A percentile compares a stretch with the other conserved stretches of the same genome.
Evolutionary conservation across 2,113 vertebrate species (phyloP).

Genomic region (Leucosticte australis): DNA sequence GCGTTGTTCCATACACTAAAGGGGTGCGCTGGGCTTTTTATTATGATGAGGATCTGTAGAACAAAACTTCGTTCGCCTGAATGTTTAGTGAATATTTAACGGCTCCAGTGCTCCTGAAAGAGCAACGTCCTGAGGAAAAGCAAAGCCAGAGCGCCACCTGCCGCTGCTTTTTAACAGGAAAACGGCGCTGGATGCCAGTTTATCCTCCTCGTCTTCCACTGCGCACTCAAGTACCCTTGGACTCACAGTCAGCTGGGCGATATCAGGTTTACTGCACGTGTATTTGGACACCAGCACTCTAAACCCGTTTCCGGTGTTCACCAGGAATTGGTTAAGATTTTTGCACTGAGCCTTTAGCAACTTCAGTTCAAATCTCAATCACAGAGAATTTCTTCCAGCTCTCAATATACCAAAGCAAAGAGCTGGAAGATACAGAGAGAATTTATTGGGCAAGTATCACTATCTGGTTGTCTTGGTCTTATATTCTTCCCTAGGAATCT

Average conservation of each 20-base stretch:
- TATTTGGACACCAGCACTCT: background rate
- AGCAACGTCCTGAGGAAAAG: background rate
- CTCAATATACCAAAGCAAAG: background rate
- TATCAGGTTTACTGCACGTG: accelerated
- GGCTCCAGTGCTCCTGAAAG: background rate
- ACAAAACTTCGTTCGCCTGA: background rate
- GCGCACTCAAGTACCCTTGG: accelerated
- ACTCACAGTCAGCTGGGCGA: background rate
- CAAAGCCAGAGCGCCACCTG: slow-evolving; percentile 28
- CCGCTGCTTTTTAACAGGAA: background rate
- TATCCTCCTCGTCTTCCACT: background rate
- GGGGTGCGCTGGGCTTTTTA: background rate
- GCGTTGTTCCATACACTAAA: background rate
- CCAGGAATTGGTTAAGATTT: background rate
- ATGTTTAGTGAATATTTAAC: background rate
- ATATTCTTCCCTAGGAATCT: background rate
- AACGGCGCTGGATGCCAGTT: background rate
- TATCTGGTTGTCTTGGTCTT: background rate
- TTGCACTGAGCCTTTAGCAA: background rate
- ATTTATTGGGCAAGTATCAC: background rate
- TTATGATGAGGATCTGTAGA: background rate
- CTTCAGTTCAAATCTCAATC: background rate
- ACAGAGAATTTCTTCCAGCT: background rate
- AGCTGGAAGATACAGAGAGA: background rate
- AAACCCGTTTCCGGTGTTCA: background rate